Base-by-base conservation (phyloP, 2,888 invertebrate species). In the Caenorhabditis wallacei region DNA sequence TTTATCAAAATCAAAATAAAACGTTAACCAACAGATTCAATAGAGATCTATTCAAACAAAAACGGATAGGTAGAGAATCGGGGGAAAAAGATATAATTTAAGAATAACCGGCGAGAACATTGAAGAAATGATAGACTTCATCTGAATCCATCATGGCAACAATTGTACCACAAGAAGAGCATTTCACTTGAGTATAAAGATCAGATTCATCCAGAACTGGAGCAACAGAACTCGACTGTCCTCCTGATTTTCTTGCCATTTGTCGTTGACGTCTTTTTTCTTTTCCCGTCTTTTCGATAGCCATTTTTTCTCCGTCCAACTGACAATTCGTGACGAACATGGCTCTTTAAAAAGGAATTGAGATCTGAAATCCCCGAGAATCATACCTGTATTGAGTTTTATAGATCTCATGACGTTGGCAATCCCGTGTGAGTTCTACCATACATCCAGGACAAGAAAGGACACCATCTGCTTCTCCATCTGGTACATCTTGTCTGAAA, bases 381-480 rank as follows among this genome's bases (percentile, higher is more conserved):
- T 13, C 10, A 1, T 20, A 89, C 89, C 89, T 92, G 90, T 94
- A 94, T 87, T 94, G 94, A 78, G 93, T 93, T 70, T 92, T 92
- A 89, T 94, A 94, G 1, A 92, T 86, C 48, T 92, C 93, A 90
- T 94, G 94, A 80, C 94, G 92, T 88, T 94, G 94, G 90, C 94
- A 94, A 87, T 94, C 94, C 46, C 93, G 87, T 86, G 94, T 94
- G 11, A 94, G 89, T n/a, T 93, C 92, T 1, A 93, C 92, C 93
- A 94, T 94, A 90, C 94, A 94, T 4, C 94, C 94, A 16, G 94
- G 94, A 90, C 94, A 94, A 89, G 94, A 94, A 16, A 94, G 91
- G 16, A 94, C 93, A 8, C 94, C 94, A 92, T 94, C 94, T 0
- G 80, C 78, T 37, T 80, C 83, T 22, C 48, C 59, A 3, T 59